Evolutionary conservation across 2,113 vertebrate species (phyloP).

Genomic region (Dicrurus megarhynchus): DNA sequence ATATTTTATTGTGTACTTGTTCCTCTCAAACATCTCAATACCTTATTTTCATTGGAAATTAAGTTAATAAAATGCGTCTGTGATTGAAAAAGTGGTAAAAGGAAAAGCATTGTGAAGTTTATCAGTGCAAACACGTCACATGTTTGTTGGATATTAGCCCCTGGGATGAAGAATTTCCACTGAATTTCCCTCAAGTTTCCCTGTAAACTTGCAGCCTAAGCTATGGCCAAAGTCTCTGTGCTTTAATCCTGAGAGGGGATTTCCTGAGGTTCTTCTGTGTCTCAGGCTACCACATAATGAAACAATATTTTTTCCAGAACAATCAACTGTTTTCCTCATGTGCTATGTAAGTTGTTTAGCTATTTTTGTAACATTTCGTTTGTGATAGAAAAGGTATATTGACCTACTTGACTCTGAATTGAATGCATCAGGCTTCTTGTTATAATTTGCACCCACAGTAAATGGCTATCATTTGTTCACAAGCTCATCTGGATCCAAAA

Average conservation of each 20-base stretch:
- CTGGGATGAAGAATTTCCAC: background rate
- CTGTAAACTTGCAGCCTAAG: background rate
- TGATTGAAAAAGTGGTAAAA: background rate
- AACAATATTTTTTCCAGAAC: background rate
- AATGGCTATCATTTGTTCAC: slow-evolving; percentile 72
- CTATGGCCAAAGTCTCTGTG: background rate
- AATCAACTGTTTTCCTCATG: background rate
- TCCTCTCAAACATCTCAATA: background rate
- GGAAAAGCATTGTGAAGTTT: background rate
- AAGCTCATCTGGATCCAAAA: slow-evolving; percentile 66
- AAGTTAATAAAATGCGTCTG: background rate
- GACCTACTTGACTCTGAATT: background rate
- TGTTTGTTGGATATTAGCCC: background rate
- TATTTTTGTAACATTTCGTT: background rate
- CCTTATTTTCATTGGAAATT: background rate
- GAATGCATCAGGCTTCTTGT: slow-evolving; percentile 10
- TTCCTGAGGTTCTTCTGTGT: background rate
- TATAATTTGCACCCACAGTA: slow-evolving; percentile 63
- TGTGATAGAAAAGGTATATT: background rate
- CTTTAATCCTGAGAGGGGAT: background rate
- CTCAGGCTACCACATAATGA: background rate
- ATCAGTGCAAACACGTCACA: accelerated
- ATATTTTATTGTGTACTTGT: background rate
- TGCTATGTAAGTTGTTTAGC: background rate
- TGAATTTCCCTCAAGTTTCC: background rate